These are phyloP conservation scores for Pollicipes pollicipes DNA, from an alignment of 1,140 invertebrate species.

Conservation along the genomic window DNA sequence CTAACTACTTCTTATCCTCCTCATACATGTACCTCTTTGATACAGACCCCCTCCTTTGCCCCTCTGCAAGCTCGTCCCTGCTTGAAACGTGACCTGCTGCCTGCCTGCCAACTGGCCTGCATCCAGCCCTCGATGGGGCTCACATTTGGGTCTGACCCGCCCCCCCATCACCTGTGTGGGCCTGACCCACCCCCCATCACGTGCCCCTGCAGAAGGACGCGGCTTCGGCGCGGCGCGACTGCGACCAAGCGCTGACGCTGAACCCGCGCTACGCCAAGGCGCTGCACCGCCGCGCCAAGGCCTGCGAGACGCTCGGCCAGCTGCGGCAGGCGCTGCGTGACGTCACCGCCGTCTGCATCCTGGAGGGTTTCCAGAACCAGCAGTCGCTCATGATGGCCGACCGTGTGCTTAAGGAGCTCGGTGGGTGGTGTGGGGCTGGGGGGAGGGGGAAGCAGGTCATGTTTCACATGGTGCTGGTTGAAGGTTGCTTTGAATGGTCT, in stretches of 20 bases:
- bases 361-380: conserved; percentile 71
- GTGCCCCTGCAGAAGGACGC: conserved; percentile 50
- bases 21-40: no score
- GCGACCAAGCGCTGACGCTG: conserved; percentile 59
- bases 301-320: conserved; percentile 56
- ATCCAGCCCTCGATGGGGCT: not conserved
- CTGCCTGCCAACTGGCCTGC: not conserved
- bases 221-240: conserved; percentile 69
- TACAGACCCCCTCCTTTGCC: no score
- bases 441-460: no score
- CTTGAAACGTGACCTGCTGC: no score
- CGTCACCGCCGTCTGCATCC: conserved; percentile 72
- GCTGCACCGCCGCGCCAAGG: conserved; percentile 59
- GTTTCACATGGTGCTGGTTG: no score
- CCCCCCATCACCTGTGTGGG: no score
- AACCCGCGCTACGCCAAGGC: conserved; percentile 83
- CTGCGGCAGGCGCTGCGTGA: conserved; percentile 68
- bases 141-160: not conserved
- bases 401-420: conserved; percentile 57
- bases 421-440: no score
- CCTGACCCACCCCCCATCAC: no score
- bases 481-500: conserved; percentile 12
- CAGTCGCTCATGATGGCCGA: conserved; percentile 61
- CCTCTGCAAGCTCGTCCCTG: no score
- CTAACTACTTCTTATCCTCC: no score